These are phyloP conservation scores for Saturnia pavonia DNA, from an alignment of 2,888 invertebrate species.

Conservation along the genomic window DNA sequence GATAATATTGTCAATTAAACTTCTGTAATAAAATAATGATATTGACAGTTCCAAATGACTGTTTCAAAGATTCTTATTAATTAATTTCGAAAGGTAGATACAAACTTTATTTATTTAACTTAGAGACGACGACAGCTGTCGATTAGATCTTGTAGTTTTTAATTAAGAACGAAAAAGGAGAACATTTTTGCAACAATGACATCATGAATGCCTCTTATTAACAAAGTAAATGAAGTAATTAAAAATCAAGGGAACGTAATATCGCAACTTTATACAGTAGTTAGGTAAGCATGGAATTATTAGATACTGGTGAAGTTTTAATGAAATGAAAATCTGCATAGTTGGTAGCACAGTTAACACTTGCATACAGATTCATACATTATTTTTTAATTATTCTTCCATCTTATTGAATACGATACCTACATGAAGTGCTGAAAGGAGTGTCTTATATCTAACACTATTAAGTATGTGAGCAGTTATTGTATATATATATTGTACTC, in stretches of 20 bases:
- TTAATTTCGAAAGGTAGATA: not conserved
- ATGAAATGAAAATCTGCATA: conserved; percentile 11
- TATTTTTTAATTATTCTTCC: not conserved
- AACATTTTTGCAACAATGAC: not conserved
- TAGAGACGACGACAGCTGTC: not conserved
- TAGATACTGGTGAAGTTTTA: conserved; percentile 3
- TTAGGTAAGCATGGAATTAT: not conserved
- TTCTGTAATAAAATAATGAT: not conserved
- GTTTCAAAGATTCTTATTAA: not conserved
- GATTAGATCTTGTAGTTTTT: not conserved
- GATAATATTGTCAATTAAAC: no score
- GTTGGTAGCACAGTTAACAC: not conserved
- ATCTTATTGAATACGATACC: not conserved
- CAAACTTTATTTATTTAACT: not conserved
- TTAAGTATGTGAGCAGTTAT: no score
- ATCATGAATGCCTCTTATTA: not conserved
- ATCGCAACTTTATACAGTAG: conserved; percentile 2
- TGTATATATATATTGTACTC: no score
- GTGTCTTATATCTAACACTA: no score
- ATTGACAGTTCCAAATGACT: not conserved
- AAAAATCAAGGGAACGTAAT: conserved; percentile 6
- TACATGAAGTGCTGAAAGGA: not conserved
- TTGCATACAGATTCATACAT: not conserved
- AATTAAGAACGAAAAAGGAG: not conserved
- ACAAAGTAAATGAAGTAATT: conserved; percentile 8